Percentiles rank a stretch among this genome's conserved stretches.
phyloP scores from a whole-genome alignment of 2,797 vertebrate genomes.

The Alca torda region DNA sequence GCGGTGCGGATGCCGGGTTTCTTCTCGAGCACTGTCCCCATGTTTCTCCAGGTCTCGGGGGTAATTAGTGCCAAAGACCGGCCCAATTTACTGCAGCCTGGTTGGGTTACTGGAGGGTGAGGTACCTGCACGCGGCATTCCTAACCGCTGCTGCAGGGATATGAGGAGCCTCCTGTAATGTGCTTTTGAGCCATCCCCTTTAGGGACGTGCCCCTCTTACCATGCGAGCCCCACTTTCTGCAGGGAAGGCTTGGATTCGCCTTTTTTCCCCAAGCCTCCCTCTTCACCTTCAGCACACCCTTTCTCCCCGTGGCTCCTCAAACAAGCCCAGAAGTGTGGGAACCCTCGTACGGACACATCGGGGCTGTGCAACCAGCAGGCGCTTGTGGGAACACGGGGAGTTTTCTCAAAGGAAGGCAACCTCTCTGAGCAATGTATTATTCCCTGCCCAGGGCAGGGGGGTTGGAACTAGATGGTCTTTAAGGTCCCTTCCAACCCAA shows the following conservation, averaged over 20 bases:
- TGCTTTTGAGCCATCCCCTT: neutral
- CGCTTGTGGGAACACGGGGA: fast-evolving
- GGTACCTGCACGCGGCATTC: fast-evolving
- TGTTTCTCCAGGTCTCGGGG: neutral
- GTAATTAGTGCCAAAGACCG: neutral
- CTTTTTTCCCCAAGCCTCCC: neutral
- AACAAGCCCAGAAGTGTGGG: neutral
- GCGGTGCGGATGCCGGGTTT: fast-evolving
- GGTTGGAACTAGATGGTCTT: no score
- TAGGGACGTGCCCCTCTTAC: neutral
- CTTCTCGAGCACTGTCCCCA: neutral
- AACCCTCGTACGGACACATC: fast-evolving
- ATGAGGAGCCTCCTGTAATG: fast-evolving
- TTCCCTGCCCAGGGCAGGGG: no score
- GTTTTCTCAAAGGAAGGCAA: neutral
- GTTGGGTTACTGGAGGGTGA: fast-evolving
- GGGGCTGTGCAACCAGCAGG: neutral
- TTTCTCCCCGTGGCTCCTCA: neutral
- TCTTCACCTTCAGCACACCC: neutral
- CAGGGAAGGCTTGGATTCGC: neutral
- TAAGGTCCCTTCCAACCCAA: no score
- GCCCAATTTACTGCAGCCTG: neutral
- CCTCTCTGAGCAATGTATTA: fast-evolving
- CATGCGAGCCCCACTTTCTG: neutral
- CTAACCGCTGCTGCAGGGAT: fast-evolving